These are phyloP conservation scores for Lamellibrachia luymesi DNA, from an alignment of 1,140 invertebrate species.

Conservation along the genomic window DNA sequence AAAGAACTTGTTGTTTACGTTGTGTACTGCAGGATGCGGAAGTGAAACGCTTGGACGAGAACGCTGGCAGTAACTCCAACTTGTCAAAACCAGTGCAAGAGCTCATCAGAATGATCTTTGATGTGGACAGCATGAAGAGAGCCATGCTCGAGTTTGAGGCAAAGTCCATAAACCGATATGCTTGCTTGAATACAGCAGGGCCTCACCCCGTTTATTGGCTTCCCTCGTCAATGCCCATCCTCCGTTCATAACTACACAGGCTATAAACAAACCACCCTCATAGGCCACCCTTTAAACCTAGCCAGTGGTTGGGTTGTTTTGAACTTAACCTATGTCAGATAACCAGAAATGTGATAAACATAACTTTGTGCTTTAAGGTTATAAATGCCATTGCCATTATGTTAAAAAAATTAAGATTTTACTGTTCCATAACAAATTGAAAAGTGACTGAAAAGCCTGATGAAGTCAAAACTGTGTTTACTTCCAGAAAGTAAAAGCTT, in stretches of 20 bases:
- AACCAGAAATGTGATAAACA: not conserved
- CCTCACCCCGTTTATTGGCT: not conserved
- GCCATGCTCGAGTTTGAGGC: conserved; percentile 91
- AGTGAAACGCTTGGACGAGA: conserved; percentile 44
- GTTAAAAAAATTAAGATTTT: too few relatives aligned
- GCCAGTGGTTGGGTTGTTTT: not conserved
- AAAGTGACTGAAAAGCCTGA: too few relatives aligned
- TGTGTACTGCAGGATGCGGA: conserved; percentile 49
- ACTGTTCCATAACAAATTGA: too few relatives aligned
- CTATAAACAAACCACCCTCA: not conserved
- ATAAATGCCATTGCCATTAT: too few relatives aligned
- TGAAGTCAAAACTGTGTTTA: too few relatives aligned
- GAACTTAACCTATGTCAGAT: not conserved
- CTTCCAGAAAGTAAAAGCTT: not conserved
- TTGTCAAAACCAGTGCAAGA: conserved; percentile 77
- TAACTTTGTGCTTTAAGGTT: not conserved
- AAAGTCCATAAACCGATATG: conserved; percentile 18
- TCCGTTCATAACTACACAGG: not conserved
- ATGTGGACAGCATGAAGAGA: conserved; percentile 88
- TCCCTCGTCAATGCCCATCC: not conserved
- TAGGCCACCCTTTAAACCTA: not conserved
- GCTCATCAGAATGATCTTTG: conserved; percentile 84
- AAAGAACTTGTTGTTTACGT: not conserved
- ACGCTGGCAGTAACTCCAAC: conserved; percentile 62
- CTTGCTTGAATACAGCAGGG: not conserved